A percentile compares a stretch with the other conserved stretches of the same genome.
Conservation (phyloP, 2,888 invertebrate species). For the Clitarchus hookeri region DNA sequence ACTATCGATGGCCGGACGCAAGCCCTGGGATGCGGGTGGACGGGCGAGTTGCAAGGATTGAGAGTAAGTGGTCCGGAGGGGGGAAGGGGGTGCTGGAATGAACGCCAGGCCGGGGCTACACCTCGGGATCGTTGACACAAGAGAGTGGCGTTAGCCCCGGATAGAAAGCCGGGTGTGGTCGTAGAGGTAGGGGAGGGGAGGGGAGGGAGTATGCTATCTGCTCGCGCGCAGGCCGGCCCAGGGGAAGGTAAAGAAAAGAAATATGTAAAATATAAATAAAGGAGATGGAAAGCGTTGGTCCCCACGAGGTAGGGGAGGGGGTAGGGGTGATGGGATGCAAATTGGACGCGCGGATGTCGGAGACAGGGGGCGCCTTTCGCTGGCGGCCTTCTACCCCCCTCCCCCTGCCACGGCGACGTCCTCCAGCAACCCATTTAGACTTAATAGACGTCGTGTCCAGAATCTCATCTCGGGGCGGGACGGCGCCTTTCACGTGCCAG, state of each 20-base stretch:
- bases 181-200: not conserved
- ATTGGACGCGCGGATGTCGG: constrained; percentile 11
- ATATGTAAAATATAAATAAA: constrained; percentile 28
- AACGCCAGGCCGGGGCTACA: not conserved
- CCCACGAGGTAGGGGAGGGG: not conserved
- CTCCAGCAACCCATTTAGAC: not conserved
- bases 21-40: too few species aligned
- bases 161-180: not conserved
- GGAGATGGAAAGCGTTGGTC: not conserved
- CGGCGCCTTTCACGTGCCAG: not conserved
- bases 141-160: constrained; percentile 8
- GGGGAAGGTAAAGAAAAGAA: constrained; percentile 3
- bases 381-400: not conserved
- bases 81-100: not conserved
- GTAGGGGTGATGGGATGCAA: constrained; percentile 23
- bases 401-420: not conserved
- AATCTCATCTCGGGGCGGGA: constrained; percentile 7
- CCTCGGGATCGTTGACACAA: constrained; percentile 14
- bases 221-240: not conserved
- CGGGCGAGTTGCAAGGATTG: too few species aligned
- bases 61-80: not conserved
- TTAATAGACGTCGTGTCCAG: constrained; percentile 27
- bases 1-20: too few species aligned
- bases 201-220: not conserved
- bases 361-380: constrained; percentile 4